A percentile compares a stretch with the other conserved stretches of the same genome.
Conservation (phyloP, 2,888 invertebrate genomes). For the Caenorhabditis angaria region DNA sequence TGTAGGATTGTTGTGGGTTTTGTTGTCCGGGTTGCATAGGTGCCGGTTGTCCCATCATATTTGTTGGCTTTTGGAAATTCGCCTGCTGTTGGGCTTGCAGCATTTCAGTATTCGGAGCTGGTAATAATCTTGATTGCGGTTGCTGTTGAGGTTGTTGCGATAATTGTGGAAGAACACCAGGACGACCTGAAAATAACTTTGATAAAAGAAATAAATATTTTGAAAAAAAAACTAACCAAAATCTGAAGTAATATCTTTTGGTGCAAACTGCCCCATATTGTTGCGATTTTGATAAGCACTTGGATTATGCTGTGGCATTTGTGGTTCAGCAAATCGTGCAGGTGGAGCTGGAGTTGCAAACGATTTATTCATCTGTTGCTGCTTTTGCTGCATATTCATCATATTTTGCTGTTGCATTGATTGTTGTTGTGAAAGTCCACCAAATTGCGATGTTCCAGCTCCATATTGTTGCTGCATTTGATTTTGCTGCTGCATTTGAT, state of each 20-base stretch:
- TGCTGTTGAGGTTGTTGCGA: no score
- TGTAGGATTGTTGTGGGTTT: not conserved
- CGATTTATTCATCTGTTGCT: not conserved
- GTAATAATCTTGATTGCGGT: not conserved
- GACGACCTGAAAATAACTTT: not conserved
- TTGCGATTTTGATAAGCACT: conserved; percentile 2
- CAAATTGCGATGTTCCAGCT: not conserved
- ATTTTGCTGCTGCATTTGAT: conserved; percentile 15
- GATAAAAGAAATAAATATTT: not conserved
- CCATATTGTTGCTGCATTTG: conserved; percentile 20
- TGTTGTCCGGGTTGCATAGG: conserved; percentile 27
- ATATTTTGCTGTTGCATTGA: conserved; percentile 16
- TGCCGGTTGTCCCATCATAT: conserved; percentile 20
- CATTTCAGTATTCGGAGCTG: not conserved
- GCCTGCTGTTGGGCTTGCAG: conserved; percentile 16
- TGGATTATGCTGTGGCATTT: not conserved
- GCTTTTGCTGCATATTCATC: conserved; percentile 27
- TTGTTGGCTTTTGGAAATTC: conserved; percentile 1
- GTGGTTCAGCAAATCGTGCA: conserved; percentile 8
- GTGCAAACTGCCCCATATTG: conserved; percentile 5
- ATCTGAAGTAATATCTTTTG: not conserved
- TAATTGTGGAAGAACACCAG: not conserved
- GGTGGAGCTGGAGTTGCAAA: conserved; percentile 2
- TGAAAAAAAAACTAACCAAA: not conserved
- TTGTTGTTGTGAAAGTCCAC: conserved; percentile 23